Evolutionary conservation across 2,797 vertebrate genomes (phyloP).

Genomic region (Botia almorhae): DNA sequence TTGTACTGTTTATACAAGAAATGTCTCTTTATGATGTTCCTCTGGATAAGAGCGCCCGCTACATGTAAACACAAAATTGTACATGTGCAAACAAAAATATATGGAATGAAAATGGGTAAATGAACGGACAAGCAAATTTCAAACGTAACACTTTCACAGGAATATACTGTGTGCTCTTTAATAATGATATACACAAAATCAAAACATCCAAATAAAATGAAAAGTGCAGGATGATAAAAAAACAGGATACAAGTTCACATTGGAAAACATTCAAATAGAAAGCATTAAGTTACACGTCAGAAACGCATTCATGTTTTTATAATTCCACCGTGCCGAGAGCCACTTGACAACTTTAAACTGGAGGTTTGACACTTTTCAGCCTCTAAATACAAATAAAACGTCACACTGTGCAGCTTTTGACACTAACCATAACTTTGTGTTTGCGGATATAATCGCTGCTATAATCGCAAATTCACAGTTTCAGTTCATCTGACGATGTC

Average conservation of each 20-base stretch:
- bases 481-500: neutral
- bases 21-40: too few relatives aligned
- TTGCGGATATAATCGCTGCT: neutral
- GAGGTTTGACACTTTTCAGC: neutral
- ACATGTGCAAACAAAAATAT: too few relatives aligned
- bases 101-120: neutral
- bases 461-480: neutral
- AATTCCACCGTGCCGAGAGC: neutral
- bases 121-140: constrained; percentile 6
- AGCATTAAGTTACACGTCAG: constrained; percentile 12
- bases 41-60: too few relatives aligned
- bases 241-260: constrained; percentile 63
- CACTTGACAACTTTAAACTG: neutral
- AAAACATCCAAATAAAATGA: constrained; percentile 47
- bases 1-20: too few relatives aligned
- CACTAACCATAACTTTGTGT: neutral
- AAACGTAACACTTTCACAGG: constrained; percentile 10
- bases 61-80: too few relatives aligned
- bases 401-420: neutral
- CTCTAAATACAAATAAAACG: neutral
- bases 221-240: constrained; percentile 65
- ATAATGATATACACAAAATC: constrained; percentile 50
- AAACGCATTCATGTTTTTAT: constrained; percentile 13
- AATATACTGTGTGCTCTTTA: constrained; percentile 54
- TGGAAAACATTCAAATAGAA: constrained; percentile 50